These are phyloP conservation scores for Pogoniulus pusillus DNA, from an alignment of 2,797 vertebrate genomes.

Conservation along the genomic window DNA sequence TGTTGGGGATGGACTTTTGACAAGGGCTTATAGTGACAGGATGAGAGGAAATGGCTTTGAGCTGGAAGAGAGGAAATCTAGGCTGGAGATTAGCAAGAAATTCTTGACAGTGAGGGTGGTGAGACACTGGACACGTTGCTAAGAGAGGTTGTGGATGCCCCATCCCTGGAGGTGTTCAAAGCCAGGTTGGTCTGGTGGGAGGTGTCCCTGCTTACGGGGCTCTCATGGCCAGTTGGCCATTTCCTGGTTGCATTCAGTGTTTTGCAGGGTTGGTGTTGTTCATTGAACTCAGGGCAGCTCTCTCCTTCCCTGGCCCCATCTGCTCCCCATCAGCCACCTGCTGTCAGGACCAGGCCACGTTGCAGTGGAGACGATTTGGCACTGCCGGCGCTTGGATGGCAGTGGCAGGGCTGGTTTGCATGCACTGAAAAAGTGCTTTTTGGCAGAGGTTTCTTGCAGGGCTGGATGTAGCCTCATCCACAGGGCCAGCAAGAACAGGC, in stretches of 20 bases:
- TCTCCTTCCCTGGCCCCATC: not conserved
- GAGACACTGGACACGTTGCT: no score
- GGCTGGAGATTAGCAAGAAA: no score
- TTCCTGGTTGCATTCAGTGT: not conserved
- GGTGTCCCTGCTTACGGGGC: not conserved
- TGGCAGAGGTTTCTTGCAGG: not conserved
- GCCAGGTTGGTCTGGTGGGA: no score
- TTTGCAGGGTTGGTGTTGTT: not conserved
- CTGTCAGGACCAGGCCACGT: not conserved
- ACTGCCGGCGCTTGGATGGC: not conserved
- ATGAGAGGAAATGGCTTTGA: no score
- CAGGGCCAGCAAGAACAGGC: not conserved
- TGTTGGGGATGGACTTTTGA: no score
- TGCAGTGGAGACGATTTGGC: fast-evolving
- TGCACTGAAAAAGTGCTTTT: not conserved
- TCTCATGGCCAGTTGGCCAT: fast-evolving
- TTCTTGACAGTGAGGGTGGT: no score
- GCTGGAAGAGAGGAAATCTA: no score
- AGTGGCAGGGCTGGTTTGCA: not conserved
- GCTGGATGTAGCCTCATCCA: not conserved
- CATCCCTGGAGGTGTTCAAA: no score
- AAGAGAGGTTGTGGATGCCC: no score
- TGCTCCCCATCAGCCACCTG: not conserved
- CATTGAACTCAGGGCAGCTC: not conserved
- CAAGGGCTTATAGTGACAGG: no score